Evolutionary conservation across 2,888 invertebrate species (phyloP).

Genomic region (Drosophila emarginata): DNA sequence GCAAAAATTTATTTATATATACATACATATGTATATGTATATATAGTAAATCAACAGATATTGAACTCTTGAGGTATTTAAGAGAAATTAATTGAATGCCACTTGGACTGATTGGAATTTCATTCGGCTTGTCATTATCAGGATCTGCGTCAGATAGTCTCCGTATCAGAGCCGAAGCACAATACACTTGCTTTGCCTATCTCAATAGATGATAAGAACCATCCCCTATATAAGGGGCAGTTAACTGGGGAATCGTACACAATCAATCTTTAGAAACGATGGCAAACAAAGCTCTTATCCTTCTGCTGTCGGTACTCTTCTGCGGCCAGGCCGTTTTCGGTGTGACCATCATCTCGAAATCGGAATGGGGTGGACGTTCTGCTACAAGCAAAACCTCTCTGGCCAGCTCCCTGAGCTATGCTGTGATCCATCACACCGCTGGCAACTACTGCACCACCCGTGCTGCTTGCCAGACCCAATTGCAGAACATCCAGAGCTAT

Average conservation of each 20-base stretch:
- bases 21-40: too few relatives aligned
- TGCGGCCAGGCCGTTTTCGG: constrained; percentile 60
- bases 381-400: constrained; percentile 57
- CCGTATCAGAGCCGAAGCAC: constrained; percentile 56
- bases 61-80: constrained; percentile 2
- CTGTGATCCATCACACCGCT: constrained; percentile 77
- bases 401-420: constrained; percentile 61
- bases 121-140: constrained; percentile 45
- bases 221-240: constrained; percentile 50
- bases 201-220: constrained; percentile 48
- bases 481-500: constrained; percentile 76
- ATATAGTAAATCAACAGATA: constrained; percentile 3
- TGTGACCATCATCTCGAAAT: constrained; percentile 67
- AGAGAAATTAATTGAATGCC: constrained; percentile 65
- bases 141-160: constrained; percentile 44
- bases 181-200: constrained; percentile 4
- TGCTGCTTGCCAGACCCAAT: constrained; percentile 64
- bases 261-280: constrained; percentile 47
- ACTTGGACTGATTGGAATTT: constrained; percentile 54
- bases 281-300: constrained; percentile 63
- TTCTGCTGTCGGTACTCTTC: constrained; percentile 54
- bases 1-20: neutral
- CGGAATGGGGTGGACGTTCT: constrained; percentile 77
- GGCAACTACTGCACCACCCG: constrained; percentile 71
- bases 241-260: neutral